Evolutionary conservation across 64 coral and sea anemone species (phyloP).

Genomic region (Dendrophyllia cribrosa): DNA sequence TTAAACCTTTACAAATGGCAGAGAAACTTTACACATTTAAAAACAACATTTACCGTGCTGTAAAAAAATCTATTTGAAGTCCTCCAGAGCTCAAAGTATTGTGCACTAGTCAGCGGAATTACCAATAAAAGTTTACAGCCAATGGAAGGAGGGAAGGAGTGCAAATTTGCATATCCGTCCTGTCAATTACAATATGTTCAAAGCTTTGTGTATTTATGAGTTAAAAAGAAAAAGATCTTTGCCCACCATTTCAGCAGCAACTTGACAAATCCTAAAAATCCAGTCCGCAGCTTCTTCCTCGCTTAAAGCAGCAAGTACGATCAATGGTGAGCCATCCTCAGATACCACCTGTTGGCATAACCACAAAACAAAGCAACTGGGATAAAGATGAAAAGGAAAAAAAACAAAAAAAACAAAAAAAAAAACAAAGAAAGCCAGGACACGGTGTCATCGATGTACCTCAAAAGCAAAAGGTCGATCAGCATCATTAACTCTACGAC

Average conservation of each 20-base stretch:
- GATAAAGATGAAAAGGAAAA: background rate
- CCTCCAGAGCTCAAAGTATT: no score
- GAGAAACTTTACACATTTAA: no score
- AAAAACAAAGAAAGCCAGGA: background rate
- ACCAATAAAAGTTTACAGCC: no score
- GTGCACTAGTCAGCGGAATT: no score
- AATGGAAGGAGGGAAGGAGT: no score
- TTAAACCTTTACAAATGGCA: no score
- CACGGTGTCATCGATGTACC: background rate
- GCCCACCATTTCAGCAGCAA: constrained; percentile 55
- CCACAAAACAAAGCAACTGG: background rate
- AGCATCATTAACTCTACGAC: constrained; percentile 59
- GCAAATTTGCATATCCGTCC: no score
- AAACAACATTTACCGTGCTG: no score
- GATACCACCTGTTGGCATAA: constrained; percentile 58
- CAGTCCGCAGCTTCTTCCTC: constrained; percentile 69
- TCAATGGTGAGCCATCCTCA: constrained; percentile 45
- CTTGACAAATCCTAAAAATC: constrained; percentile 81
- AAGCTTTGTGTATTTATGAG: no score
- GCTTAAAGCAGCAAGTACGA: constrained; percentile 53
- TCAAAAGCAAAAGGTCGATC: constrained; percentile 65
- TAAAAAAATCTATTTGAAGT: no score
- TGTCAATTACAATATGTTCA: no score
- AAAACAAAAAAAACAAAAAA: background rate
- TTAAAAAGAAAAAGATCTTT: no score